Evolutionary conservation across 2,888 invertebrate genomes (phyloP).

Genomic region (Caenorhabditis sp.): DNA sequence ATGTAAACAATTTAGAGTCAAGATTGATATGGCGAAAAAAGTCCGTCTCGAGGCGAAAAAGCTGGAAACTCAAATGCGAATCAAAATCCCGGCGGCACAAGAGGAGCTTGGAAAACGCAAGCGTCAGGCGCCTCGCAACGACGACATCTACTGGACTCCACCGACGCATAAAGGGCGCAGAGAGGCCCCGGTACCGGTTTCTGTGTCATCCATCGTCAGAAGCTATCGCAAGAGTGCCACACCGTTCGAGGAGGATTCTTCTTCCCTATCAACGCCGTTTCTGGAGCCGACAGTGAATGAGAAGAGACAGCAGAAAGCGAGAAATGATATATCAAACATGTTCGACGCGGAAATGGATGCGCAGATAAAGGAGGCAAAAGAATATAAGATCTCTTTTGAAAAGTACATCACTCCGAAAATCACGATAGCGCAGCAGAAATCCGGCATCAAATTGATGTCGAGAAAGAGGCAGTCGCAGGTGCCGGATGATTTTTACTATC

Average conservation of each 20-base stretch:
- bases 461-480: slow-evolving; percentile 11
- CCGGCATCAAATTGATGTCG: slow-evolving; percentile 20
- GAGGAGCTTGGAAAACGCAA: slow-evolving; percentile 28
- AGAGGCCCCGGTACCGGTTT: no score
- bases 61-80: slow-evolving; percentile 28
- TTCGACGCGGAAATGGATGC: slow-evolving; percentile 44
- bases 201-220: no score
- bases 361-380: slow-evolving; percentile 26
- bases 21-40: slow-evolving; percentile 9
- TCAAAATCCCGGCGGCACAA: neutral
- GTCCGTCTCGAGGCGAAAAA: slow-evolving; percentile 7
- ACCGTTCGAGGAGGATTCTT: slow-evolving; percentile 5
- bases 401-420: slow-evolving; percentile 25
- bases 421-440: neutral
- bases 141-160: slow-evolving; percentile 22
- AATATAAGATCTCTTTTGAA: slow-evolving; percentile 12
- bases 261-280: neutral
- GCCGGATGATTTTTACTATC: slow-evolving; percentile 41
- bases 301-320: slow-evolving; percentile 23
- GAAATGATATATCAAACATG: slow-evolving; percentile 19
- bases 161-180: slow-evolving; percentile 3
- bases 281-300: neutral
- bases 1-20: slow-evolving; percentile 26
- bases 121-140: slow-evolving; percentile 8
- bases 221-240: neutral